These are phyloP conservation scores for Manis javanica DNA, from an alignment of 2,797 vertebrate species.

Conservation along the genomic window DNA sequence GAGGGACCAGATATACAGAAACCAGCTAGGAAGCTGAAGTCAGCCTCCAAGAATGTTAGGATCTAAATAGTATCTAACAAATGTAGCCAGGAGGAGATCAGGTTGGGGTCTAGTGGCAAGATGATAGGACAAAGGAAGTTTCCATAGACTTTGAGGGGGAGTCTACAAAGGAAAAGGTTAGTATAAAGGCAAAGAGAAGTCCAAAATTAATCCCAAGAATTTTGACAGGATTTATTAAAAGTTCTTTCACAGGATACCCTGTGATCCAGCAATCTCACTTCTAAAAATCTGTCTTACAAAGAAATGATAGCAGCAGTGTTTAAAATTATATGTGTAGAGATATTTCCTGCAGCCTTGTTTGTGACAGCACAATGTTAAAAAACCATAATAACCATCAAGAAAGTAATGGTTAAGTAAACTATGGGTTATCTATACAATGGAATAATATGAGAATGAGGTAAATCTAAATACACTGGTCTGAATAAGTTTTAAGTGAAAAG, in stretches of 20 bases:
- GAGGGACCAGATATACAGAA: not conserved
- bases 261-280: not conserved
- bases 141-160: not conserved
- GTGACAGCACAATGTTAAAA: not conserved
- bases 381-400: not conserved
- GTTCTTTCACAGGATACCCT: not conserved
- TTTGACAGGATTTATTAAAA: not conserved
- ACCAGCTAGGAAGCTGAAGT: not conserved
- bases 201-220: not conserved
- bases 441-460: not conserved
- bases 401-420: not conserved
- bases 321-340: not conserved
- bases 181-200: not conserved
- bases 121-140: not conserved
- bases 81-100: not conserved
- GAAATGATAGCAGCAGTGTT: not conserved
- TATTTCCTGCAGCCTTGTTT: not conserved
- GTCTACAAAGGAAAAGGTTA: not conserved
- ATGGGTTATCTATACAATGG: not conserved
- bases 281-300: not conserved
- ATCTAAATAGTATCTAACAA: not conserved
- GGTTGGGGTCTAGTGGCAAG: not conserved
- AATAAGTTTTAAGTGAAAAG: not conserved
- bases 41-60: not conserved
- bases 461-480: not conserved